phyloP scores from a whole-genome alignment of 2,888 invertebrate genomes.

The Steinernema scapterisci region DNA sequence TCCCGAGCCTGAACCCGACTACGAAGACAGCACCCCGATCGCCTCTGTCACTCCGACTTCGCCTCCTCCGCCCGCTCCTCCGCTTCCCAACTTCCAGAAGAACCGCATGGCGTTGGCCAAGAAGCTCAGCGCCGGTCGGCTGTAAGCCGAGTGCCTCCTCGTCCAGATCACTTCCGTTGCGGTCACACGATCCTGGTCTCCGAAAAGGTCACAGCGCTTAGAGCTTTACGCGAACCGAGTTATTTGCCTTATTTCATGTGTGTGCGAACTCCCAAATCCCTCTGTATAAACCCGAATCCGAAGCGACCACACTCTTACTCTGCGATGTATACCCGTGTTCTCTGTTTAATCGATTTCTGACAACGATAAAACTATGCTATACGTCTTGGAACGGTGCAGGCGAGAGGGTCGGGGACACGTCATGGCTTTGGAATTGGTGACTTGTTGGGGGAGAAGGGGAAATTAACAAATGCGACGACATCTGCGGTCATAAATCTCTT shows the following conservation, averaged over 20 bases:
- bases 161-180: too few species aligned
- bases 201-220: conserved; percentile 30
- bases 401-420: too few species aligned
- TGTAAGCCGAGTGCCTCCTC: neutral
- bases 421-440: neutral
- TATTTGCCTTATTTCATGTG: neutral
- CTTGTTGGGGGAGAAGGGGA: neutral
- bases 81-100: conserved; percentile 27
- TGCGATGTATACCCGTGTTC: conserved; percentile 25
- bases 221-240: conserved; percentile 20
- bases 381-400: too few species aligned
- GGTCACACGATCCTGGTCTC: neutral
- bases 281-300: conserved; percentile 23
- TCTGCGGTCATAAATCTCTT: too few species aligned
- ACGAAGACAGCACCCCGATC: conserved; percentile 20
- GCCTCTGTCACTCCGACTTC: neutral
- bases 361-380: neutral
- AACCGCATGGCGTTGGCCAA: conserved; percentile 19
- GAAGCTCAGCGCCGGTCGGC: conserved; percentile 28
- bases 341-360: neutral
- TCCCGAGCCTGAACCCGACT: conserved; percentile 37
- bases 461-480: neutral
- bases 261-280: neutral
- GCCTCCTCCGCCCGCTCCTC: conserved; percentile 35
- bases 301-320: neutral